Base-by-base conservation (phyloP, 2,113 vertebrate genomes). In the Butastur rufipennis region DNA sequence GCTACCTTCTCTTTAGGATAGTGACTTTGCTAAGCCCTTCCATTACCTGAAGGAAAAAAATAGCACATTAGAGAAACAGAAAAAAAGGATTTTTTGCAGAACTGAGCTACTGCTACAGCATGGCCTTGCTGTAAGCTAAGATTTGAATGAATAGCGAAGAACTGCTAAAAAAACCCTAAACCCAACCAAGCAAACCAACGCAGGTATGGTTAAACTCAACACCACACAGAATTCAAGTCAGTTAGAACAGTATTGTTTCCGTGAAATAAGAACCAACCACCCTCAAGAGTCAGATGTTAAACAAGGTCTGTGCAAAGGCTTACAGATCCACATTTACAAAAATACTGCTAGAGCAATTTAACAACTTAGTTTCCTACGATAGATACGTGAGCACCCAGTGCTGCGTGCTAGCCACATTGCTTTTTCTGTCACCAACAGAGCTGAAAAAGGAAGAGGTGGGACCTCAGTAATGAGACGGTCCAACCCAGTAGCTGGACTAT, bases 381-480 rank as follows among this genome's bases (percentile, higher is more conserved):
- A 53, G 65, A 5, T 8, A 71, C 0, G 0, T 4, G 15, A 71
- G n/a, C 38, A 15, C 7, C 42, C 42, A 3, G 32, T 2, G 27
- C 65, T 50, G 13, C 5, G 0, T 14, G 47, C 81, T 45, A 13
- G 27, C 73, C 68, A 31, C 3, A 0, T 1, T 25, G 70, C 59
- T 92, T 67, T 32, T 84, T 21, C 68, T 75, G 62, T 16, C 55
- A 55, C 19, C 75, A 19, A 11, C 16, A 50, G 42, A 80, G 72
- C 55, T 53, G 29, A 50, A n/a, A n/a, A 45, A 81, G 66, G 17
- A 65, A 40, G 23, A 66, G 31, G 19, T 27, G 75, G 26, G 34
- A 82, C 47, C 68, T 75, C 63, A 16, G 61, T 7, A 38, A 19
- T 4, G 7, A 62, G 22, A 31, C 7, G 20, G 22, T 34, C 61